phyloP scores from a whole-genome alignment of 2,888 invertebrate species.

The Calameuta idolon region DNA sequence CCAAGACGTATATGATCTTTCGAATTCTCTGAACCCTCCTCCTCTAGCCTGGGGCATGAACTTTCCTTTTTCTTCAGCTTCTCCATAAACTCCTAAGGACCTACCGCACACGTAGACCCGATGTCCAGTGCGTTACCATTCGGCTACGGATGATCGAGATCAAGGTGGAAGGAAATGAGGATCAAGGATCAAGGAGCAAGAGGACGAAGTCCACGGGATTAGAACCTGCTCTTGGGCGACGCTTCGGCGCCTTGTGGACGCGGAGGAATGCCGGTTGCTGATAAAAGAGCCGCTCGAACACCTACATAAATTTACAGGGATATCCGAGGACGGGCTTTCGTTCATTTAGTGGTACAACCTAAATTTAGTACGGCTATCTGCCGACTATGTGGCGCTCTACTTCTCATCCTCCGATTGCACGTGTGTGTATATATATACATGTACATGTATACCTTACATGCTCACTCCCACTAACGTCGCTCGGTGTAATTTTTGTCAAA shows the following conservation, averaged over 20 bases:
- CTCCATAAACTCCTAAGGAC: neutral
- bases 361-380: constrained; percentile 52
- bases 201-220: constrained; percentile 57
- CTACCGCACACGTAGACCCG: neutral
- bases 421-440: too few species aligned
- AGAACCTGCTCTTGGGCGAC: constrained; percentile 66
- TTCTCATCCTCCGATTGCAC: constrained; percentile 13
- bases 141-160: neutral
- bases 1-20: neutral
- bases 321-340: constrained; percentile 58
- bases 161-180: constrained; percentile 10
- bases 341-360: constrained; percentile 63
- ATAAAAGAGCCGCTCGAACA: constrained; percentile 65
- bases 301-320: constrained; percentile 64
- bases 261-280: constrained; percentile 64
- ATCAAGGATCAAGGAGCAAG: constrained; percentile 9
- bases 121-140: neutral
- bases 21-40: neutral
- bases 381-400: constrained; percentile 25
- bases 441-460: neutral
- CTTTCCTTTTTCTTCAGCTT: neutral
- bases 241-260: constrained; percentile 63
- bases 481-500: neutral
- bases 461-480: neutral
- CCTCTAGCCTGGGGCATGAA: neutral